A percentile compares a stretch with the other conserved stretches of the same genome.
These are phyloP conservation scores for Eurois occulta DNA, from an alignment of 2,888 invertebrate species.

Conservation along the genomic window DNA sequence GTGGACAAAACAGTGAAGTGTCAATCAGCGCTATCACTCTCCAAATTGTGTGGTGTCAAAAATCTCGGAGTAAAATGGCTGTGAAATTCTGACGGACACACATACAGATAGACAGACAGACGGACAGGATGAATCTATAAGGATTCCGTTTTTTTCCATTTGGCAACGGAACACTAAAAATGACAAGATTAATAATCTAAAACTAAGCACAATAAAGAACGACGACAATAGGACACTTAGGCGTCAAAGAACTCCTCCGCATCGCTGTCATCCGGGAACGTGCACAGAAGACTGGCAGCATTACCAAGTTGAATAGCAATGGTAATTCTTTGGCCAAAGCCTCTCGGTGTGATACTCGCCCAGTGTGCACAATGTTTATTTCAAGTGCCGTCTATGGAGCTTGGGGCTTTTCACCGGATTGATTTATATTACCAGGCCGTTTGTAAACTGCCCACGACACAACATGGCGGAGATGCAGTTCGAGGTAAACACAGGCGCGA, in stretches of 20 bases:
- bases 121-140: too few relatives aligned
- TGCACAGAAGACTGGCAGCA: neutral
- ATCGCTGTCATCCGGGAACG: neutral
- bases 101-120: too few relatives aligned
- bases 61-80: too few relatives aligned
- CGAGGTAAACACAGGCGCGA: neutral
- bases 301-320: neutral
- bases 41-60: too few relatives aligned
- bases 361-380: conserved; percentile 55
- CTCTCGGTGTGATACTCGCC: conserved; percentile 43
- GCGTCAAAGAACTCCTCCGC: neutral
- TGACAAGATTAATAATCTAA: neutral
- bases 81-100: too few relatives aligned
- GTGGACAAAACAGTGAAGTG: neutral
- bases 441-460: conserved; percentile 43
- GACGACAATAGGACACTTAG: neutral
- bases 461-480: conserved; percentile 30
- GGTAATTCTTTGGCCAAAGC: neutral
- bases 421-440: conserved; percentile 52
- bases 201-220: neutral
- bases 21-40: neutral
- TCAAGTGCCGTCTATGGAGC: conserved; percentile 40
- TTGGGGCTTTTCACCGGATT: conserved; percentile 48
- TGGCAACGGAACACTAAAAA: neutral
- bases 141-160: too few relatives aligned